Evolutionary conservation across 2,888 invertebrate genomes (phyloP).

Genomic region (Drymonia ruficornis): DNA sequence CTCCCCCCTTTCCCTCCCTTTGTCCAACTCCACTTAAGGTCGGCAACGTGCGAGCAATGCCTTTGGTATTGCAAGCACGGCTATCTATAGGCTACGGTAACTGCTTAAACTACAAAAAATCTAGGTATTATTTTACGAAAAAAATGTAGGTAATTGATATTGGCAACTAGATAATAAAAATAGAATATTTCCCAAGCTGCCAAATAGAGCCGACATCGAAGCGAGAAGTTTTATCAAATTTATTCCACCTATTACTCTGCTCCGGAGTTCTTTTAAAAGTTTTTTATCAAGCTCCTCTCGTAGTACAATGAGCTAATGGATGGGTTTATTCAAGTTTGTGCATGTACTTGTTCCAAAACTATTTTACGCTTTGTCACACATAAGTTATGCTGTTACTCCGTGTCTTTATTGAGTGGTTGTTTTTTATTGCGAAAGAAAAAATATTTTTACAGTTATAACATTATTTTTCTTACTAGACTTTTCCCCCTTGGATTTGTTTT

Average conservation of each 20-base stretch:
- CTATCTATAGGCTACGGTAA: too few relatives aligned
- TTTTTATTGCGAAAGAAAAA: neutral
- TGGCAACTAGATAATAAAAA: too few relatives aligned
- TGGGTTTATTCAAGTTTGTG: constrained; percentile 38
- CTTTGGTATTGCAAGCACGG: too few relatives aligned
- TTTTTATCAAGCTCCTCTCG: constrained; percentile 35
- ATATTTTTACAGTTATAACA: too few relatives aligned
- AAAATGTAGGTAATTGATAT: too few relatives aligned
- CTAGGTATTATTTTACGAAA: too few relatives aligned
- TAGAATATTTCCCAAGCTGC: neutral
- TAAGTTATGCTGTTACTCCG: neutral
- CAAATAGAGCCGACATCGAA: neutral
- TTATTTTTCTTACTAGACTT: too few relatives aligned
- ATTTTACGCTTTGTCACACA: neutral
- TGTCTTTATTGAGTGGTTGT: neutral
- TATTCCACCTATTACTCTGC: constrained; percentile 54
- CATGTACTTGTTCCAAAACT: constrained; percentile 29
- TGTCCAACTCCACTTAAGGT: too few relatives aligned
- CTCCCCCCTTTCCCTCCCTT: too few relatives aligned
- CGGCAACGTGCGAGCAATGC: too few relatives aligned
- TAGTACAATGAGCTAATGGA: constrained; percentile 52
- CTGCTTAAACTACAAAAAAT: too few relatives aligned
- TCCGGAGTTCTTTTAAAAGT: constrained; percentile 41
- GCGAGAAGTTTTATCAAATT: constrained; percentile 54
- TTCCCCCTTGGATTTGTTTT: too few relatives aligned